These are phyloP conservation scores for Notamacropus eugenii DNA, from an alignment of 2,797 vertebrate species.

Conservation along the genomic window DNA sequence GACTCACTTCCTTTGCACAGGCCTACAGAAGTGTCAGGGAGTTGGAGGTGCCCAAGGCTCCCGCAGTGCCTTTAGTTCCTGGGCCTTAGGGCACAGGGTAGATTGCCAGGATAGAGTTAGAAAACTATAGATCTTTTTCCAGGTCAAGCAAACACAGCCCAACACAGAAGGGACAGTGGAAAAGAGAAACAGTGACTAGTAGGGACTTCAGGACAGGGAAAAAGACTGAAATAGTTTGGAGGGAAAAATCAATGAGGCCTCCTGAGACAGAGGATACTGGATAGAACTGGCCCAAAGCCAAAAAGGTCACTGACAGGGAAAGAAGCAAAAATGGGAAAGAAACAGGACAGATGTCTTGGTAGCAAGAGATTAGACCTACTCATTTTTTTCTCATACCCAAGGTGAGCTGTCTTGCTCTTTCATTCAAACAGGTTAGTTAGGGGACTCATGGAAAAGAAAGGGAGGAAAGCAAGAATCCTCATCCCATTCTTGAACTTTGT, in stretches of 20 bases:
- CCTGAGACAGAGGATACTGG: neutral
- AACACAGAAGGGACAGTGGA: neutral
- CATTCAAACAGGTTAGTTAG: neutral
- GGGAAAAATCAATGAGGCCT: neutral
- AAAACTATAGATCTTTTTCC: neutral
- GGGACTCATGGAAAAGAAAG: neutral
- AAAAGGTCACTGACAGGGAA: neutral
- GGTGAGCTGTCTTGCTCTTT: neutral
- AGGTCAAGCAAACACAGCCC: neutral
- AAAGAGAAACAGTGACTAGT: neutral
- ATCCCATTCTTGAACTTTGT: neutral
- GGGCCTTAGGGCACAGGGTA: neutral
- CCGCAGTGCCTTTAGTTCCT: neutral
- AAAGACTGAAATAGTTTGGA: neutral
- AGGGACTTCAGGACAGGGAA: neutral
- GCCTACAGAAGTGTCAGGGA: constrained; percentile 51
- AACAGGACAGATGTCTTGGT: neutral
- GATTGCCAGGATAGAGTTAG: neutral
- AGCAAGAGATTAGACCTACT: neutral
- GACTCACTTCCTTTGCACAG: constrained; percentile 74
- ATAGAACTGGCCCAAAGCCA: neutral
- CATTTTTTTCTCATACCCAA: neutral
- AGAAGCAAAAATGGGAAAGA: neutral
- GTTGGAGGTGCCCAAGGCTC: constrained; percentile 1
- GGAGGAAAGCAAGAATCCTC: neutral